Conservation (phyloP, 2,113 vertebrate species). For the Sorex fumeus region DNA sequence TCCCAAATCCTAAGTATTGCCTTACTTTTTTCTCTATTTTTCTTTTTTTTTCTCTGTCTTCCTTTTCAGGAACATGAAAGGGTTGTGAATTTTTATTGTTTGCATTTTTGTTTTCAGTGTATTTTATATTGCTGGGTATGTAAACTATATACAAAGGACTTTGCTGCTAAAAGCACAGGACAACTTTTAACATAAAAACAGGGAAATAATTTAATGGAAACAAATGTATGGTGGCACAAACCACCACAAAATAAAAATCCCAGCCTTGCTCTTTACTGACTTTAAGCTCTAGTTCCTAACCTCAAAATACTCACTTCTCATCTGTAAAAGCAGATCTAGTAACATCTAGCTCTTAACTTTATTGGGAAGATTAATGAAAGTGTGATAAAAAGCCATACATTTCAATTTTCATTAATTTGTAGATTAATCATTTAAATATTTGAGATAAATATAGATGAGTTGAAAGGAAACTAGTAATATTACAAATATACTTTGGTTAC, state of each 20-base stretch:
- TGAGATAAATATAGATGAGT: neutral
- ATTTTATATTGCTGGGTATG: slow-evolving; percentile 58
- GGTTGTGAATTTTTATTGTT: slow-evolving; percentile 12
- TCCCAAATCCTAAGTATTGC: slow-evolving; percentile 80
- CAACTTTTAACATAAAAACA: slow-evolving; percentile 53
- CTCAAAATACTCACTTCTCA: neutral
- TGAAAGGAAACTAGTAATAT: slow-evolving; percentile 54
- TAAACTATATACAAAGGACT: slow-evolving; percentile 49
- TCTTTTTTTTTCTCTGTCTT: neutral
- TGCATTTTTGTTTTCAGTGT: slow-evolving; percentile 58
- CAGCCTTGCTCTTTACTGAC: neutral
- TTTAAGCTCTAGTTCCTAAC: neutral
- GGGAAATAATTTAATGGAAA: neutral
- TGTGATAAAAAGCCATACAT: too few species aligned
- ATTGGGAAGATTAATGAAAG: neutral
- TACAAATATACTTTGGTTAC: slow-evolving; percentile 27
- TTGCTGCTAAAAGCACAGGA: neutral
- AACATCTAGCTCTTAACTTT: neutral
- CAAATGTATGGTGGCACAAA: neutral
- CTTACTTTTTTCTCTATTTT: neutral
- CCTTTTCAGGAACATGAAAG: neutral
- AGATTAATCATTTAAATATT: slow-evolving; percentile 49
- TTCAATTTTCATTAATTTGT: neutral
- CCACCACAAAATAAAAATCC: neutral
- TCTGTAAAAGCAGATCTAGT: neutral